These are phyloP conservation scores for Pycnomerus fuliginosus DNA, from an alignment of 2,888 invertebrate genomes.

Conservation along the genomic window DNA sequence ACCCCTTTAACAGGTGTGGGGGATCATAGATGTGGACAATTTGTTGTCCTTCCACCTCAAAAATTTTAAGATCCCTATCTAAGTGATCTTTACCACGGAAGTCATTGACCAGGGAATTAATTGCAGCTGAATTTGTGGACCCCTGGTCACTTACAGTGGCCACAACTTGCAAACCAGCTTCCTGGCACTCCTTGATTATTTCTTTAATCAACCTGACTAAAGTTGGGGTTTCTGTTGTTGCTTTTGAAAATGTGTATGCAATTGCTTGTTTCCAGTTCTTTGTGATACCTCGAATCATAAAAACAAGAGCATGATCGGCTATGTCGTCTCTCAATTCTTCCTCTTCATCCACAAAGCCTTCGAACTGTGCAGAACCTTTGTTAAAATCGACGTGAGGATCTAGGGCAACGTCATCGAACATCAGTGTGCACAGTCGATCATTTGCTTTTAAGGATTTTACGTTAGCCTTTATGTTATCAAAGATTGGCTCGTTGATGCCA, in stretches of 20 bases:
- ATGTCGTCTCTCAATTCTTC: conserved; percentile 5
- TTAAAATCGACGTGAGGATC: conserved; percentile 8
- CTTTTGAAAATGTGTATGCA: conserved; percentile 7
- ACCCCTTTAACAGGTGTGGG: conserved; percentile 2
- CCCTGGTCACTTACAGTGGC: conserved; percentile 13
- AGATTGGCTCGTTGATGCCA: conserved; percentile 11
- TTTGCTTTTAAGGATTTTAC: conserved; percentile 3
- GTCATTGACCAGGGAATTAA: conserved; percentile 8
- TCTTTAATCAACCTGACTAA: conserved; percentile 6
- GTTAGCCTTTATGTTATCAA: conserved; percentile 7
- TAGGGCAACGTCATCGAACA: conserved; percentile 18
- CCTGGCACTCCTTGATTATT: conserved; percentile 2
- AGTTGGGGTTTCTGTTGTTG: conserved; percentile 1
- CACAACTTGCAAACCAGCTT: conserved; percentile 11
- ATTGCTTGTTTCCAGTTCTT: conserved; percentile 19
- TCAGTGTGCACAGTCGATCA: conserved; percentile 7
- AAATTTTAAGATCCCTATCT: background rate
- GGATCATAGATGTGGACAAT: conserved; percentile 18
- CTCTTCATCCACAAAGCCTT: conserved; percentile 12
- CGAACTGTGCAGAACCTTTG: conserved; percentile 1
- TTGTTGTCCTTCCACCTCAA: conserved; percentile 9
- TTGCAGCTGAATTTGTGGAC: conserved; percentile 5
- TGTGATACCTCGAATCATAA: conserved; percentile 19
- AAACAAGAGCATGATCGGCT: conserved; percentile 20
- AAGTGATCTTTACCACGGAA: background rate